A percentile compares a stretch with the other conserved stretches of the same genome.
Conservation (phyloP, 64 coral and sea anemone species). For the Platygyra sinensis region DNA sequence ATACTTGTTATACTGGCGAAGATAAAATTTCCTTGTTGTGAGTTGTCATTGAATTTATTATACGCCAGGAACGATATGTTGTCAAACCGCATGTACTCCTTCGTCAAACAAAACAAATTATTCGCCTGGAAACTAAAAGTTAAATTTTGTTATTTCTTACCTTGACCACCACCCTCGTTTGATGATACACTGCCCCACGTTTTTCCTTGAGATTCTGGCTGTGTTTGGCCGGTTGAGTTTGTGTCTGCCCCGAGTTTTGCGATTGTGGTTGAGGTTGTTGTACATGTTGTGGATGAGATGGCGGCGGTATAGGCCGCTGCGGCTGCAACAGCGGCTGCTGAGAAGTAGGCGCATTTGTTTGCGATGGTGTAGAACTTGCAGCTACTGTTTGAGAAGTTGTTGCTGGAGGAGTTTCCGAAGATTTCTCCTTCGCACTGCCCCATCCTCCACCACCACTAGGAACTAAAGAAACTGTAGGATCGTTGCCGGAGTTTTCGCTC, state of each 20-base stretch:
- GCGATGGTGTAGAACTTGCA: conserved; percentile 57
- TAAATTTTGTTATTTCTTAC: conserved; percentile 27
- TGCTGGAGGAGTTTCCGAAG: conserved; percentile 51
- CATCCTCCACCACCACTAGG: conserved; percentile 99
- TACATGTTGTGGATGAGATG: conserved; percentile 83
- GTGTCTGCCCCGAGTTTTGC: conserved; percentile 84
- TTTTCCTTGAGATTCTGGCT: conserved; percentile 87
- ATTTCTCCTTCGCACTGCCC: conserved; percentile 96
- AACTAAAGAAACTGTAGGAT: conserved; percentile 97
- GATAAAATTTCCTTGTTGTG: background rate
- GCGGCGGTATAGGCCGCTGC: conserved; percentile 87
- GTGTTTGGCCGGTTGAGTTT: conserved; percentile 62
- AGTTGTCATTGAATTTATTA: background rate
- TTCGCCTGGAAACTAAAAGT: background rate
- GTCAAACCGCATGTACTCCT: background rate
- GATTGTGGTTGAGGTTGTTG: conserved; percentile 79
- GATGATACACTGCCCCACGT: conserved; percentile 98
- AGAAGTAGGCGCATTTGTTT: conserved; percentile 80
- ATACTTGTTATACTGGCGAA: background rate
- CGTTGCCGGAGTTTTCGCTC: conserved; percentile 99
- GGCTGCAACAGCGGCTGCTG: conserved; percentile 95
- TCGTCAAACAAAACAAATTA: conserved; percentile 1
- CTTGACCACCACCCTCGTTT: conserved; percentile 99
- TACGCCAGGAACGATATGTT: background rate
- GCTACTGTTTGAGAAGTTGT: conserved; percentile 31